Evolutionary conservation across 2,797 vertebrate genomes (phyloP), one percentile per base, ranked within the genome.

Genomic region (Muscicapa comitata): DNA sequence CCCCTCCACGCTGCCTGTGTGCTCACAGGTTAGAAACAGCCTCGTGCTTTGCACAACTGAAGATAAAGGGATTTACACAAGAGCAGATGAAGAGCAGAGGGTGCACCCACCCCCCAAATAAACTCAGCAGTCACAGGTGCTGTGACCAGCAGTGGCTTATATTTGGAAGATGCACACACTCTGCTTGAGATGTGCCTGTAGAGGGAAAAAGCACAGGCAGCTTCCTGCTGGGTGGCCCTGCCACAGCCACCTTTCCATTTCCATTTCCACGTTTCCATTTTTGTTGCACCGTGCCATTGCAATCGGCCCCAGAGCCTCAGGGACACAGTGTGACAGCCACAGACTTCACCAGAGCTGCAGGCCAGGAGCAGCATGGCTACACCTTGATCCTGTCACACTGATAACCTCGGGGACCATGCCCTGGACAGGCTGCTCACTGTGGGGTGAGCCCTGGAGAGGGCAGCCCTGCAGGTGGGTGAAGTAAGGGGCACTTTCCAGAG

Each of bases 371-470:
- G 37, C 5, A 0, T 0, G 1, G 55, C 51, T 11, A 2, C 62
- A 75, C 35, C 40, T 48, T 35, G 48, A 65, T 37, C 37, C 37
- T 57, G 51, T 53, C 68, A 37, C 38, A 50, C 24, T 0, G 7
- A 35, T 33, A 62, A 43, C 33, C 43, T 42, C 0, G 0, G 35
- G 71, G n/a, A 61, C 1, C 2, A 50, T 47, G 29, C 4, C 28
- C n/a, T 16, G 26, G 45, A 47, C 45, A 47, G 45, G 45, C 45
- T 47, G 45, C 45, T 88, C 59, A 42, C 28, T 0, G 0, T 9
- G 20, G 24, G 23, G 37, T 42, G 71, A 53, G 45, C 7, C 21
- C 16, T 0, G 0, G 58, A 29, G 24, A 40, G 42, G 50, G 33
- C 67, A 72, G 57, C 38, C 28, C 24, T n/a, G 48, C 0, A 2